These are phyloP conservation scores for Adineta ricciae DNA, from an alignment of 2,888 invertebrate species.

Conservation along the genomic window DNA sequence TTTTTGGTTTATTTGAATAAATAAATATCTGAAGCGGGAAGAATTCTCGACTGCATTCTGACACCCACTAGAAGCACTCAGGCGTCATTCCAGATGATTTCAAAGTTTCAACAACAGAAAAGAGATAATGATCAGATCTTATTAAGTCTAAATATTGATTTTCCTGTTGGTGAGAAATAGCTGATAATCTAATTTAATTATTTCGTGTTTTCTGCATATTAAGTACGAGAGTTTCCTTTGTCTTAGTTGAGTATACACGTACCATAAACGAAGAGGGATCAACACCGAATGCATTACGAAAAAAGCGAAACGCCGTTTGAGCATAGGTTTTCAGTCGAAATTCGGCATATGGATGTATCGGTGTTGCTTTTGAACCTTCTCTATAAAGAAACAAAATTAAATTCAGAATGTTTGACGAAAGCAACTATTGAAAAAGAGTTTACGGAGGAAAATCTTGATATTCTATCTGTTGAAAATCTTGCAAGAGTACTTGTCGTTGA, in stretches of 20 bases:
- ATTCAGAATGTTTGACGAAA: no score
- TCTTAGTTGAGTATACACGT: background rate
- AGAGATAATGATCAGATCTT: background rate
- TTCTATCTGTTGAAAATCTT: constrained; percentile 24
- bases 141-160: background rate
- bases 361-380: constrained; percentile 41
- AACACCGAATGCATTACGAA: constrained; percentile 24
- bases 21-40: background rate
- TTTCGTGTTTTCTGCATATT: no score
- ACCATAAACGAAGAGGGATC: background rate
- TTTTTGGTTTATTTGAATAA: background rate
- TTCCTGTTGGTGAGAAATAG: background rate
- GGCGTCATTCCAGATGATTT: background rate
- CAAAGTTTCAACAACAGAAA: background rate
- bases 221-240: no score
- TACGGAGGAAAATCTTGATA: constrained; percentile 16
- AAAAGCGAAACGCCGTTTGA: constrained; percentile 9
- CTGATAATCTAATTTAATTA: no score
- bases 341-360: background rate
- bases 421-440: background rate
- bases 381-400: no score
- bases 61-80: background rate
- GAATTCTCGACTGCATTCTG: background rate
- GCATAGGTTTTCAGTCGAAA: constrained; percentile 12
- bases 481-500: constrained; percentile 17